These are phyloP conservation scores for Monodelphis domestica DNA, from an alignment of 2,797 vertebrate genomes.

Conservation along the genomic window DNA sequence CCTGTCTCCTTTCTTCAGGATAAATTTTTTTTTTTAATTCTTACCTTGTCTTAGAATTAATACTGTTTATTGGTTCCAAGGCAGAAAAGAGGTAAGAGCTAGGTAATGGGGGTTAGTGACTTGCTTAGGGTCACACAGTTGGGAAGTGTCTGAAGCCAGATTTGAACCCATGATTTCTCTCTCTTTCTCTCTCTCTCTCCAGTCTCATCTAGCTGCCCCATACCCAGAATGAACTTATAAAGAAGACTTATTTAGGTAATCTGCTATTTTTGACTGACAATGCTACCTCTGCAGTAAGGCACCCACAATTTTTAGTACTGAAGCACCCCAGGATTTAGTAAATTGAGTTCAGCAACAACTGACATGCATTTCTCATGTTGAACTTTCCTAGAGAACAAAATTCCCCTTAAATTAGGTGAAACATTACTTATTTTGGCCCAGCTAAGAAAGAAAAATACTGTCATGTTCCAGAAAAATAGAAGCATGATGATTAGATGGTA, in stretches of 20 bases:
- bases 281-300: constrained; percentile 72
- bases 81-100: too few species aligned
- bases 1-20: constrained; percentile 62
- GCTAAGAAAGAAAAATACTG: constrained; percentile 41
- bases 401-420: constrained; percentile 46
- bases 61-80: too few species aligned
- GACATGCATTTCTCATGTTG: not conserved
- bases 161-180: too few species aligned
- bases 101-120: too few species aligned
- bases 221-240: constrained; percentile 76
- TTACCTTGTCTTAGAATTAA: too few species aligned
- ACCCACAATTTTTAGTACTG: constrained; percentile 74
- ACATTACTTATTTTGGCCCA: constrained; percentile 22
- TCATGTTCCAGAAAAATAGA: constrained; percentile 50
- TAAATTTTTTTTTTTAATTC: too few species aligned
- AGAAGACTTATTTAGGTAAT: constrained; percentile 72
- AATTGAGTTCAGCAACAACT: constrained; percentile 48
- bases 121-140: too few species aligned
- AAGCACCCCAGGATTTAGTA: constrained; percentile 67
- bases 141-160: too few species aligned
- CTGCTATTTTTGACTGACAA: constrained; percentile 65
- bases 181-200: too few species aligned
- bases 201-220: too few species aligned
- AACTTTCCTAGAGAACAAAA: constrained; percentile 59
- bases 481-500: constrained; percentile 42